A percentile compares a stretch with the other conserved stretches of the same genome.
Evolutionary conservation across 2,113 vertebrate genomes (phyloP).

Genomic region (Zosterops hypoxanthus): DNA sequence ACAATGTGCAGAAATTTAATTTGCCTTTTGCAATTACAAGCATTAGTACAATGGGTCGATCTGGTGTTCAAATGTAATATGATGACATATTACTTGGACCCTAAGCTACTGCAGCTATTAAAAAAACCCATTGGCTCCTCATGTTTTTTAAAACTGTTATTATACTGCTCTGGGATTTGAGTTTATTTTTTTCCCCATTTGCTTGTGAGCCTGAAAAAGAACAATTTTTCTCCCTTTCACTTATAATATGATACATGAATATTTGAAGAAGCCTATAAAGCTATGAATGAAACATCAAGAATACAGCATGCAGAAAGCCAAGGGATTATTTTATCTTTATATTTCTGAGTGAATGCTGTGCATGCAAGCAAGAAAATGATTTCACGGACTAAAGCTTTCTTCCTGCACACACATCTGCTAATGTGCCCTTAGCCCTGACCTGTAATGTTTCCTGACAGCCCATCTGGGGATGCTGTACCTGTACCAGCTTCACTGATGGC

Average conservation of each 20-base stretch:
- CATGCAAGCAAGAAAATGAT: slow-evolving; percentile 65
- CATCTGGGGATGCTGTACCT: background rate
- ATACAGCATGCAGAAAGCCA: slow-evolving; percentile 2
- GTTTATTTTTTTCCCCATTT: slow-evolving; percentile 43
- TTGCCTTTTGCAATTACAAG: slow-evolving; percentile 27
- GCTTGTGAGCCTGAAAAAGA: slow-evolving; percentile 50
- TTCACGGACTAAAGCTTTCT: slow-evolving; percentile 47
- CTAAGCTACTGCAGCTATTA: slow-evolving; percentile 5
- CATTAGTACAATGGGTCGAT: background rate
- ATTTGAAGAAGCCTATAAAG: slow-evolving; percentile 60
- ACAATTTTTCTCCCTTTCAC: slow-evolving; percentile 65
- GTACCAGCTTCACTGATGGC: background rate
- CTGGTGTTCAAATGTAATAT: background rate
- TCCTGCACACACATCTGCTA: slow-evolving; percentile 14
- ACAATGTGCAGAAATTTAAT: background rate
- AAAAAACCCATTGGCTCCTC: background rate
- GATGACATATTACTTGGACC: background rate
- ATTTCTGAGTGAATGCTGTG: slow-evolving; percentile 50
- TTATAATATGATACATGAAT: slow-evolving; percentile 66
- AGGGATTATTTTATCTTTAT: slow-evolving; percentile 43
- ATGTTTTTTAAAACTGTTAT: slow-evolving; percentile 20
- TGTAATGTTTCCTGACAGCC: slow-evolving; percentile 12
- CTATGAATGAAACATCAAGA: slow-evolving; percentile 56
- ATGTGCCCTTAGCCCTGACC: slow-evolving; percentile 29
- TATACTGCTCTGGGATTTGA: slow-evolving; percentile 35